Evolutionary conservation across 2,797 vertebrate genomes (phyloP), one percentile per base, ranked within the genome.

Genomic region (Enteromius argenteus): DNA sequence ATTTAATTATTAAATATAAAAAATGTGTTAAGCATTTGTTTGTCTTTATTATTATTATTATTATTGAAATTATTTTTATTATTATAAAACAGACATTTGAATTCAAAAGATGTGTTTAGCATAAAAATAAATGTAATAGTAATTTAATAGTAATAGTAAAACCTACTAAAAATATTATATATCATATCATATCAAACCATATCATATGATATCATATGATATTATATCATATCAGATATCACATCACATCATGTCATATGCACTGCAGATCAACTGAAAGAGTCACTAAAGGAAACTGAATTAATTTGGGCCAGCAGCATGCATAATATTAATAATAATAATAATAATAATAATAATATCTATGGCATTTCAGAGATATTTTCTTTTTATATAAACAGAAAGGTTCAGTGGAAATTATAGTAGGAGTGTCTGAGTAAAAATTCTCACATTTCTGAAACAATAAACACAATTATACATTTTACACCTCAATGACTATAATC

Each of bases 401-500:
- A 37, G 10, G 32, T 19, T 56, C 30, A 15, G 14, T 71, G 42
- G 14, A 73, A 73, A 73, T 73, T 32, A 35, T n/a, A 71, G 37
- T 46, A 46, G 19, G 27, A 73, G 69, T 51, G 23, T 74, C 30
- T 46, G 8, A 23, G 39, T 51, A 35, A 23, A 35, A n/a, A 37
- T 19, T 17, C 27, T 60, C 6, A 15, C 3, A 62, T 62, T 46
- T 81, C 11, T 46, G 2, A 46, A 73, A 73, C 42, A 75, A 74
- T 73, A 62, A 74, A 64, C 5, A 2, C 13, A 74, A 82, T 23
- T 66, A 74, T 74, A 37, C 1, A 5, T 11, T 42, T 66, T 21
- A 66, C 21, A 64, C 3, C 56, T 9, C 71, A 39, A 74, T 73
- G 39, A 82, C 58, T 74, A 30, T 75, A 83, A 75, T 75, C 23